Conservation (phyloP, 2,113 vertebrate species). For the Dromiciops gliroides region DNA sequence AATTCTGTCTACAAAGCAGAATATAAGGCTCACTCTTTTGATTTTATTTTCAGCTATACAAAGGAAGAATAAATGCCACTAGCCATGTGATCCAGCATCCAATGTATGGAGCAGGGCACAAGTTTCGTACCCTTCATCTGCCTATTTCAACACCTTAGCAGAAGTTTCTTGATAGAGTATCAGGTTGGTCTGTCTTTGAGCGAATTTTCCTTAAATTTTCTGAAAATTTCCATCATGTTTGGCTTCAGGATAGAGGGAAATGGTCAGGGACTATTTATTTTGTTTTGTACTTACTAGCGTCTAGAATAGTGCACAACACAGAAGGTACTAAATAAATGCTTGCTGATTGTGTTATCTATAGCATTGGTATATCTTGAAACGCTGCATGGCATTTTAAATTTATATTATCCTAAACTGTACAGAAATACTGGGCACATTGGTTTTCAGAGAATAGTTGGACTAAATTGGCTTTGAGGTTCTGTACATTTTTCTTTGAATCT, state of each 20-base stretch:
- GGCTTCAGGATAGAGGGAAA: neutral
- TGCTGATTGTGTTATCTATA: neutral
- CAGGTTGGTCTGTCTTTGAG: slow-evolving; percentile 86
- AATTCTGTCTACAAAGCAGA: neutral
- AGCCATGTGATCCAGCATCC: slow-evolving; percentile 99
- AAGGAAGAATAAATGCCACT: slow-evolving; percentile 99
- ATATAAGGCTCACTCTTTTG: neutral
- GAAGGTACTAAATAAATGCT: neutral
- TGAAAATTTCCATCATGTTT: neutral
- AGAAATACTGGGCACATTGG: neutral
- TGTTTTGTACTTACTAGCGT: neutral
- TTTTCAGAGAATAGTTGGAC: neutral
- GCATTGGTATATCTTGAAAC: neutral
- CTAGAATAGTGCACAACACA: neutral
- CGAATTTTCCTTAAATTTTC: slow-evolving; percentile 14
- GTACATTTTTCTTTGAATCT: neutral
- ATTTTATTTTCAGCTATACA: slow-evolving; percentile 90
- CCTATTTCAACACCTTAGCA: slow-evolving; percentile 97
- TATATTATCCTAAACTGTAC: neutral
- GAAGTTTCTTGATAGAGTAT: slow-evolving; percentile 98
- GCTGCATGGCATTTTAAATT: neutral
- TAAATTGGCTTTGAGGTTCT: neutral
- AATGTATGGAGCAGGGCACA: slow-evolving; percentile 99
- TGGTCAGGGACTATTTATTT: neutral
- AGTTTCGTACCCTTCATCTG: slow-evolving; percentile 97